These are phyloP conservation scores for Pollachius pollachius DNA, from an alignment of 2,113 vertebrate genomes.

Conservation along the genomic window DNA sequence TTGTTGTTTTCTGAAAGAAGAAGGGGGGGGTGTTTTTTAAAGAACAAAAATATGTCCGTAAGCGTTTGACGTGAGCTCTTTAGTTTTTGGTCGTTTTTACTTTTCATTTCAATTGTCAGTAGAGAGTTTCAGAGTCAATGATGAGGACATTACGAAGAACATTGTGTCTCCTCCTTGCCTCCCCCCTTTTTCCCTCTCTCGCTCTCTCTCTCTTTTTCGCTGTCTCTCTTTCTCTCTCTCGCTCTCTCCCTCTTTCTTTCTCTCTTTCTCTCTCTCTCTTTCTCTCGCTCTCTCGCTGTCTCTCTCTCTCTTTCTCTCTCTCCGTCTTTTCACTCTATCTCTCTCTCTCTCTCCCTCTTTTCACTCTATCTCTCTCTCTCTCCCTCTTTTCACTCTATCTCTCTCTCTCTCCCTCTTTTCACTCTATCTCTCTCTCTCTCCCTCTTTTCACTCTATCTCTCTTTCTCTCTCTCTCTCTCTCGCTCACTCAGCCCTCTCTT, in stretches of 20 bases:
- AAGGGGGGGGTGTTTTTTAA: conserved; percentile 51
- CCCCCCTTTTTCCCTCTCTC: background rate
- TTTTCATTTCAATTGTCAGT: conserved; percentile 31
- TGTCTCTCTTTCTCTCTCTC: no score
- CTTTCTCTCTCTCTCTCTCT: conserved; percentile 1
- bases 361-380: background rate
- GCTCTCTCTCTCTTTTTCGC: background rate
- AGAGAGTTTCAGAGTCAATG: conserved; percentile 58
- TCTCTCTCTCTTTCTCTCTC: no score
- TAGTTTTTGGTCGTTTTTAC: conserved; percentile 19
- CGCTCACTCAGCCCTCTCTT: conserved; percentile 1
- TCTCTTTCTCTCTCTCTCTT: no score
- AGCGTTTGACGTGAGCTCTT: conserved; percentile 14
- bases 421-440: no score
- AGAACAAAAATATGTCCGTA: conserved; percentile 27
- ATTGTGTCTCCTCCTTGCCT: conserved; percentile 24
- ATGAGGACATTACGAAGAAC: conserved; percentile 66
- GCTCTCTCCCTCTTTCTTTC: no score
- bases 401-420: background rate
- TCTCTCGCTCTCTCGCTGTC: no score
- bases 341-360: background rate
- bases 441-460: no score
- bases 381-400: background rate
- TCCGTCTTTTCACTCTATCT: no score
- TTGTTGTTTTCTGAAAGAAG: conserved; percentile 54